Evolutionary conservation across 2,888 invertebrate genomes (phyloP).

Genomic region (Priocnemis perturbator): DNA sequence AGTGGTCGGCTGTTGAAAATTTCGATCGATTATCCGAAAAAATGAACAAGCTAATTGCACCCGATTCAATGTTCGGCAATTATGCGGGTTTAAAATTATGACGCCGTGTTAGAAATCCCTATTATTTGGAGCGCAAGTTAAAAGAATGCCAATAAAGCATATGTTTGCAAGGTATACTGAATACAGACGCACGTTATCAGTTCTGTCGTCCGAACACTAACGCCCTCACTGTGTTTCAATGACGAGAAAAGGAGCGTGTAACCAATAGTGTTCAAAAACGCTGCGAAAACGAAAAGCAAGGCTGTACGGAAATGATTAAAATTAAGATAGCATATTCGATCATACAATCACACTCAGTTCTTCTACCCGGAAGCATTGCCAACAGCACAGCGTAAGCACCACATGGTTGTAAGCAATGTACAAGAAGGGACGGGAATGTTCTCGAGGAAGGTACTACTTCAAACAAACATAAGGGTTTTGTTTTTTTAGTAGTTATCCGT

Average conservation of each 20-base stretch:
- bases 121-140: too few relatives aligned
- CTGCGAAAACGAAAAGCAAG: background rate
- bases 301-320: conserved; percentile 34
- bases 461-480: conserved; percentile 34
- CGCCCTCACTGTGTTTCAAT: too few relatives aligned
- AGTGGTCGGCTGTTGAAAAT: too few relatives aligned
- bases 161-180: too few relatives aligned
- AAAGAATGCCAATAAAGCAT: too few relatives aligned
- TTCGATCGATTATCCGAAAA: too few relatives aligned
- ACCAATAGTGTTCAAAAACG: background rate
- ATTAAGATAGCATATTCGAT: conserved; percentile 20
- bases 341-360: conserved; percentile 15
- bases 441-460: background rate
- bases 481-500: conserved; percentile 54
- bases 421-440: background rate
- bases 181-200: too few relatives aligned
- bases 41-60: conserved; percentile 39
- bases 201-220: too few relatives aligned
- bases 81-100: too few relatives aligned
- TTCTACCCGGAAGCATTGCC: conserved; percentile 1
- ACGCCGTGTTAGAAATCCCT: too few relatives aligned
- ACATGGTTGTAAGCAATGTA: background rate
- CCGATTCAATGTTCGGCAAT: conserved; percentile 43
- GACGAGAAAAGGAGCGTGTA: too few relatives aligned
- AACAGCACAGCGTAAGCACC: conserved; percentile 14